Conservation (phyloP, 1,140 invertebrate species). For the Papilio polytes region DNA sequence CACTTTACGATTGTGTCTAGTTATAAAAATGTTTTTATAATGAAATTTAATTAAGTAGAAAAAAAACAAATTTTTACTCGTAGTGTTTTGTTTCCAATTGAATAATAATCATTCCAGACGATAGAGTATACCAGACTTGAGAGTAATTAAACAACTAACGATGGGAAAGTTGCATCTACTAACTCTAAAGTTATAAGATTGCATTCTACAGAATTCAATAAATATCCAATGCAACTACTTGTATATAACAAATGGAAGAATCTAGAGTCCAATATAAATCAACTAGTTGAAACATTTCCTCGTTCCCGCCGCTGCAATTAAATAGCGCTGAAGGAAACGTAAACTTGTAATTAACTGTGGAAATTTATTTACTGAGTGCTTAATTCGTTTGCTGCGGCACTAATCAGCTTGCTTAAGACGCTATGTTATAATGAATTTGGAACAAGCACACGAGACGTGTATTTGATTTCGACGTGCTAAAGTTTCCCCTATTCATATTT, state of each 20-base stretch:
- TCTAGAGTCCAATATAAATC: conserved; percentile 9
- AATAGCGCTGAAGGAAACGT: conserved; percentile 22
- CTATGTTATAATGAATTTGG: not conserved
- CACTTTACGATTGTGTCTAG: too few species aligned
- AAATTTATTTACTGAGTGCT: conserved; percentile 15
- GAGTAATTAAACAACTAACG: not conserved
- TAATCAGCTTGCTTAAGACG: conserved; percentile 9
- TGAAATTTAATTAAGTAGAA: too few species aligned
- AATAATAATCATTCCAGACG: not conserved
- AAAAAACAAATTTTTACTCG: not conserved
- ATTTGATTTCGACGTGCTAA: not conserved
- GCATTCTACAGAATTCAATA: not conserved
- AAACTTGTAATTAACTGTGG: conserved; percentile 23
- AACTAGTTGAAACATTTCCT: conserved; percentile 23
- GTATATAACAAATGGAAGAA: not conserved
- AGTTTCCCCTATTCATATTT: not conserved
- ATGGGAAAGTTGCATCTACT: not conserved
- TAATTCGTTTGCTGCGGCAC: conserved; percentile 17
- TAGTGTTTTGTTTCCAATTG: not conserved
- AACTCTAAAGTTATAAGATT: not conserved
- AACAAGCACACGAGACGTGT: not conserved
- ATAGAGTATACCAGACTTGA: not conserved
- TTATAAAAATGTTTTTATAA: too few species aligned
- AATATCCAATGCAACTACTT: not conserved
- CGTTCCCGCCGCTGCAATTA: conserved; percentile 19